These are phyloP conservation scores for Cistogaster globosa DNA, from an alignment of 2,888 invertebrate species.

Conservation along the genomic window DNA sequence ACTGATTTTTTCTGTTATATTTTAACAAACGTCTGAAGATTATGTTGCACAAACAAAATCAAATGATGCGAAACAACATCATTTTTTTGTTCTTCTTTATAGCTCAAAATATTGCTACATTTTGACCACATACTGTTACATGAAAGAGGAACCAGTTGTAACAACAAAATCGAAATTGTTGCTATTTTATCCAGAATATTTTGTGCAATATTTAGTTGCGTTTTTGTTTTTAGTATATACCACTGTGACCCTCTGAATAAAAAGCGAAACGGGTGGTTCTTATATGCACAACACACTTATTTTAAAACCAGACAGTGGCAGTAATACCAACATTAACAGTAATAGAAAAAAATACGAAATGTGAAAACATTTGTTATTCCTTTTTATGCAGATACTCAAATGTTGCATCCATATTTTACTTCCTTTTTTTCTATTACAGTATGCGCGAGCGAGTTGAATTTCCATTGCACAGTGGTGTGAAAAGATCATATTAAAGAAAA, in stretches of 20 bases:
- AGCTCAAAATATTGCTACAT: conserved; percentile 47
- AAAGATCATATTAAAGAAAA: too few species aligned
- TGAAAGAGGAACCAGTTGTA: conserved; percentile 52
- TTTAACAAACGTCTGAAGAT: not conserved
- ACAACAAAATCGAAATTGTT: conserved; percentile 29
- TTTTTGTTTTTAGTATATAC: conserved; percentile 18
- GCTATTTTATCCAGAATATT: conserved; percentile 19
- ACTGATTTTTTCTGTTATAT: not conserved
- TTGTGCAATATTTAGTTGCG: conserved; percentile 12
- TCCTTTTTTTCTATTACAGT: not conserved
- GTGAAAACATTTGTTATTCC: not conserved
- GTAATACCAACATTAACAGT: not conserved
- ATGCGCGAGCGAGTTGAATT: not conserved
- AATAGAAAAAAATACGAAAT: not conserved
- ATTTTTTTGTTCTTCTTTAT: not conserved
- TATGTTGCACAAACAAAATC: conserved; percentile 18
- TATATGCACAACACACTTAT: conserved; percentile 51
- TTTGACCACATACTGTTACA: conserved; percentile 59
- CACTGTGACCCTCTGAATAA: conserved; percentile 66
- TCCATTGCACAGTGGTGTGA: too few species aligned
- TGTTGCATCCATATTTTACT: conserved; percentile 36
- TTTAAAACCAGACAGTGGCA: conserved; percentile 36
- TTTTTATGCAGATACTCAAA: not conserved
- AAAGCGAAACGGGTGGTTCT: conserved; percentile 69
- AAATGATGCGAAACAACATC: conserved; percentile 28